A percentile compares a stretch with the other conserved stretches of the same genome.
Conservation (phyloP, 92 coral and sea anemone genomes). For the Parazoanthus atlanticus region DNA sequence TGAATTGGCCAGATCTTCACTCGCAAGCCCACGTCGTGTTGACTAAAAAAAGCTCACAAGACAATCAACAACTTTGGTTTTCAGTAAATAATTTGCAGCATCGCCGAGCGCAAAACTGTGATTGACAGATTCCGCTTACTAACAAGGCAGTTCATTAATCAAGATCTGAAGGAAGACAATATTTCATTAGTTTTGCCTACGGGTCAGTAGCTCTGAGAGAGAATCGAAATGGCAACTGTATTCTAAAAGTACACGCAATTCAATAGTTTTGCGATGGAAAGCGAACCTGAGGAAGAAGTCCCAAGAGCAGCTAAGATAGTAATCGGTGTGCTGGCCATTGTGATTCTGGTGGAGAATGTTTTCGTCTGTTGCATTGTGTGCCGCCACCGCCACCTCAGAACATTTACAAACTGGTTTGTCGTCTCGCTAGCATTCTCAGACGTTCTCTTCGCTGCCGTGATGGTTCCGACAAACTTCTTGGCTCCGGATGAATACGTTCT, state of each 20-base stretch:
- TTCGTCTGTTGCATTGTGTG: constrained; percentile 80
- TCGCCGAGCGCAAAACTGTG: not conserved
- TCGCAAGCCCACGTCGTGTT: not conserved
- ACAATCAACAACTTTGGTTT: not conserved
- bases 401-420: constrained; percentile 77
- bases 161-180: constrained; percentile 1
- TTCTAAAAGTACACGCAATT: not conserved
- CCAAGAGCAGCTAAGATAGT: constrained; percentile 20
- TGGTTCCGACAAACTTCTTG: constrained; percentile 63
- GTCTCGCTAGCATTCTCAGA: constrained; percentile 81
- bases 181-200: not conserved
- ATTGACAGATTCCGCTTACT: constrained; percentile 3
- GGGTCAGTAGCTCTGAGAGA: not conserved
- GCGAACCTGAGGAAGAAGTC: constrained; percentile 10
- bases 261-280: not conserved
- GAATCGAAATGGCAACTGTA: not conserved
- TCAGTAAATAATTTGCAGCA: not conserved
- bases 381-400: constrained; percentile 70
- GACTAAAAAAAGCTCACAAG: not conserved
- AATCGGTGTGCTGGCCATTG: constrained; percentile 64
- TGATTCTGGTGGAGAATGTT: constrained; percentile 71
- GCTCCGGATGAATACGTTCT: constrained; percentile 43
- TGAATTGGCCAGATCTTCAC: not conserved
- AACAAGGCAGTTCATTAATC: constrained; percentile 12
- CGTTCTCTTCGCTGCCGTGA: constrained; percentile 73